phyloP scores from a whole-genome alignment of 2,113 vertebrate genomes.

The Aphyosemion australe region DNA sequence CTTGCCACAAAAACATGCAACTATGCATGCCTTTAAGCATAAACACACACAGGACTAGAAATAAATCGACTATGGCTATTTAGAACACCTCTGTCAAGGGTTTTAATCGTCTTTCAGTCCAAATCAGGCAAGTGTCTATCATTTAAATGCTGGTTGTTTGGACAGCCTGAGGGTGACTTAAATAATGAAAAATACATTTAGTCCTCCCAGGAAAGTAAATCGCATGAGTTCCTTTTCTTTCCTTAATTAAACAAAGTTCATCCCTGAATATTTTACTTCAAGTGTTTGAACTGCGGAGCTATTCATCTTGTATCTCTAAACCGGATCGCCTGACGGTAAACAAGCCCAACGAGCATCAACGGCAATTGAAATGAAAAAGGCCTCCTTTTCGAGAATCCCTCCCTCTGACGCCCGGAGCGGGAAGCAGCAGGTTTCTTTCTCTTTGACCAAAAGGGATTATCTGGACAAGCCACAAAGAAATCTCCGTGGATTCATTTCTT shows the following conservation, averaged over 20 bases:
- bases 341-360: slow-evolving; percentile 8
- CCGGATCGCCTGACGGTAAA: slow-evolving; percentile 36
- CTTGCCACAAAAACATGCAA: slow-evolving; percentile 45
- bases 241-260: slow-evolving; percentile 17
- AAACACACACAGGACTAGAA: slow-evolving; percentile 28
- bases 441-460: slow-evolving; percentile 69
- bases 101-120: slow-evolving; percentile 37
- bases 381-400: slow-evolving; percentile 2
- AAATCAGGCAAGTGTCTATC: slow-evolving; percentile 5
- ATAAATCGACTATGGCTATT: slow-evolving; percentile 12
- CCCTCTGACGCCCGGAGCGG: slow-evolving; percentile 5
- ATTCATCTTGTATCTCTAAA: slow-evolving; percentile 35
- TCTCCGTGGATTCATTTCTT: slow-evolving; percentile 65
- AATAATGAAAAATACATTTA: slow-evolving; percentile 58
- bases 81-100: slow-evolving; percentile 29
- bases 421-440: slow-evolving; percentile 48
- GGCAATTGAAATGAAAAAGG: slow-evolving; percentile 47
- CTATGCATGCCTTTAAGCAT: slow-evolving; percentile 33
- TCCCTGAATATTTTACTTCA: slow-evolving; percentile 21
- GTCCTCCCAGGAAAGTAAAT: slow-evolving; percentile 30
- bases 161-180: slow-evolving; percentile 26
- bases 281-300: slow-evolving; percentile 4
- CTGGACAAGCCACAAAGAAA: slow-evolving; percentile 70
- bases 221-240: slow-evolving; percentile 7
- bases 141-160: slow-evolving; percentile 30